Evolutionary conservation across 2,888 invertebrate species (phyloP), one percentile per base, ranked within the genome.

Genomic region (Acanthosoma haemorrhoidale): DNA sequence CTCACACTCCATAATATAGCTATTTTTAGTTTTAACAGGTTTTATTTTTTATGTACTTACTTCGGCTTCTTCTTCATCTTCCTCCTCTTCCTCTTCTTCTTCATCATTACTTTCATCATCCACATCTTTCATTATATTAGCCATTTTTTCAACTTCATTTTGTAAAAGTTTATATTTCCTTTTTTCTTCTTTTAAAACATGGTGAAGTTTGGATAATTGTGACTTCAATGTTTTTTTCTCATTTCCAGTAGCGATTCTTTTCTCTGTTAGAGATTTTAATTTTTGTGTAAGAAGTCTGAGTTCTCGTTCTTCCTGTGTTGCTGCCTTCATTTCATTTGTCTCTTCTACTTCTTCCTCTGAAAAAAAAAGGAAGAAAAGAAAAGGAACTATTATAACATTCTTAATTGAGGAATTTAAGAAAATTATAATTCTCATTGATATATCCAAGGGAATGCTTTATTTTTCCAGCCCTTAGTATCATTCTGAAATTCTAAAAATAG

Each of bases 81-180:
- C 82, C 13, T 82, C 82, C 18, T 83, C 83, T 3, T 83, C 86
- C 2, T 83, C 86, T 59, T 87, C 86, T n/a, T 87, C 86, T 34
- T 88, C 87, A 3, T 86, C 87, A 4, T 87, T 87, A 0, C 87
- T 87, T 2, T 89, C 89, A 5, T 88, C 88, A 1, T 88, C 89
- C 2, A 86, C 87, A 76, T 91, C 90, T 76, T 89, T 92, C 89
- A 94, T 89, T 77, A 92, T 84, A 15, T 89, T 88, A 0, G 92
- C 92, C 92, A 94, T 94, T 81, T 93, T 93, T 77, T 92, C 91
- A 9, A 92, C 92, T 81, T 94, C 93, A 75, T 91, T 91, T 79
- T 93, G 91, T 43, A 94, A 80, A 75, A 87, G 86, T 78, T 89
- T 91, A 80, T 88, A 92, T 80, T 91, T 91, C 77, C 88, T 88